A percentile compares a stretch with the other conserved stretches of the same genome.
phyloP scores from a whole-genome alignment of 1,140 invertebrate genomes.

The Melitaea cinxia region DNA sequence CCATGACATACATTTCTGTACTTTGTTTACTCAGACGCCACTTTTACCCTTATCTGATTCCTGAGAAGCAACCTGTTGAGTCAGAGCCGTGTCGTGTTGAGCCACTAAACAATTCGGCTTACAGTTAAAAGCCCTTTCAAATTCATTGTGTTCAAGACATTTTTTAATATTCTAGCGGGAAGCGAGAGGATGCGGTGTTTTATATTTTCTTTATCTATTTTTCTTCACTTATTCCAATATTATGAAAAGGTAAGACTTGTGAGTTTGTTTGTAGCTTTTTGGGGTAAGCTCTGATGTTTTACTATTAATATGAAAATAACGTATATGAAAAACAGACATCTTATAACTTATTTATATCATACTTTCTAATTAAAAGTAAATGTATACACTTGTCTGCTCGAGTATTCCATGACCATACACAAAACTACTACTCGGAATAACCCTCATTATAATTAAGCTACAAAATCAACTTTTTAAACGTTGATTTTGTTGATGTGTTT shows the following conservation, averaged over 20 bases:
- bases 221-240: too few species aligned
- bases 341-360: too few species aligned
- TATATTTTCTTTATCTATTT: too few species aligned
- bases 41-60: conserved; percentile 29
- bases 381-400: conserved; percentile 4
- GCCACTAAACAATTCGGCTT: conserved; percentile 1
- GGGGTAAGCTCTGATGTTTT: too few species aligned
- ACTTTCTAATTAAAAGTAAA: too few species aligned
- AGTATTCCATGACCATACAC: conserved; percentile 28
- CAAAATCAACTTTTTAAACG: conserved; percentile 44
- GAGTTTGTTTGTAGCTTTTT: too few species aligned
- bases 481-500: conserved; percentile 43
- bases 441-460: conserved; percentile 45
- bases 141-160: too few species aligned
- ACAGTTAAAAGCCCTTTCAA: neutral
- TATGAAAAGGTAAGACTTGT: too few species aligned
- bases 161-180: too few species aligned
- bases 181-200: too few species aligned
- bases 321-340: too few species aligned
- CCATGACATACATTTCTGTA: conserved; percentile 23
- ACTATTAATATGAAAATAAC: too few species aligned
- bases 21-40: conserved; percentile 22
- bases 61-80: conserved; percentile 22
- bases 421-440: conserved; percentile 36
- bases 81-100: conserved; percentile 4